A percentile compares a stretch with the other conserved stretches of the same genome.
Conservation (phyloP, 2,113 vertebrate genomes). For the Triplophysa dalaica region DNA sequence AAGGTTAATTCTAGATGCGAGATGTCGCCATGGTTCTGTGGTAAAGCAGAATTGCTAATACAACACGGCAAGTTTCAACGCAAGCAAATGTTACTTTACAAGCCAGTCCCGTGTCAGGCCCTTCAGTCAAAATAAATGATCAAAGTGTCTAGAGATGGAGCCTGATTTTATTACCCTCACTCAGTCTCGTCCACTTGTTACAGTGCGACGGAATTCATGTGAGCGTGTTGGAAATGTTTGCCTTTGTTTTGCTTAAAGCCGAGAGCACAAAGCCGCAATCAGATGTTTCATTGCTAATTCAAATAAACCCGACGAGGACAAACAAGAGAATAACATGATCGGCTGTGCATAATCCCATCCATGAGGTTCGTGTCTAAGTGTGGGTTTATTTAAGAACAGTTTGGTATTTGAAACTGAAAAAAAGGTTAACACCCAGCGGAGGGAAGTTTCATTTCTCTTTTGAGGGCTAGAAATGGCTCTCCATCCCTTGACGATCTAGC, state of each 20-base stretch:
- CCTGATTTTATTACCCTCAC: slow-evolving; percentile 26
- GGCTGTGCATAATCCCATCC: slow-evolving; percentile 27
- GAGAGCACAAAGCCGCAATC: slow-evolving; percentile 48
- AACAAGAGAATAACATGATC: slow-evolving; percentile 50
- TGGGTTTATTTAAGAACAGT: slow-evolving; percentile 11
- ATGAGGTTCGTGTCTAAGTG: slow-evolving; percentile 53
- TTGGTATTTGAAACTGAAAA: slow-evolving; percentile 31
- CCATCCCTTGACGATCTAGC: background rate
- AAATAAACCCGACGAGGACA: slow-evolving; percentile 52
- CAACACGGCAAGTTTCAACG: slow-evolving; percentile 4
- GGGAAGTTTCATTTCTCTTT: background rate
- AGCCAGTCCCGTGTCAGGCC: slow-evolving; percentile 2
- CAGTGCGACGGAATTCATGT: slow-evolving; percentile 35
- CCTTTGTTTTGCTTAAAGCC: slow-evolving; percentile 43
- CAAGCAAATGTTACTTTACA: background rate
- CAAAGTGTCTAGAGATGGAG: slow-evolving; percentile 46
- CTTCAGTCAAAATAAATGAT: slow-evolving; percentile 38
- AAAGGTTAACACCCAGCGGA: background rate
- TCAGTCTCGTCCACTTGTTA: slow-evolving; percentile 35
- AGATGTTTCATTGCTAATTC: slow-evolving; percentile 59
- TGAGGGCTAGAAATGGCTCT: slow-evolving; percentile 12
- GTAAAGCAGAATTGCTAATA: background rate
- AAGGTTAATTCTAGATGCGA: slow-evolving; percentile 60
- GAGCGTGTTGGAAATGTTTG: slow-evolving; percentile 50
- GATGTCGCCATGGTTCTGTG: slow-evolving; percentile 60